Percentiles rank a stretch among this genome's conserved stretches.
Conservation (phyloP, 1,140 invertebrate species). For the Muscidifurax raptorellus region DNA sequence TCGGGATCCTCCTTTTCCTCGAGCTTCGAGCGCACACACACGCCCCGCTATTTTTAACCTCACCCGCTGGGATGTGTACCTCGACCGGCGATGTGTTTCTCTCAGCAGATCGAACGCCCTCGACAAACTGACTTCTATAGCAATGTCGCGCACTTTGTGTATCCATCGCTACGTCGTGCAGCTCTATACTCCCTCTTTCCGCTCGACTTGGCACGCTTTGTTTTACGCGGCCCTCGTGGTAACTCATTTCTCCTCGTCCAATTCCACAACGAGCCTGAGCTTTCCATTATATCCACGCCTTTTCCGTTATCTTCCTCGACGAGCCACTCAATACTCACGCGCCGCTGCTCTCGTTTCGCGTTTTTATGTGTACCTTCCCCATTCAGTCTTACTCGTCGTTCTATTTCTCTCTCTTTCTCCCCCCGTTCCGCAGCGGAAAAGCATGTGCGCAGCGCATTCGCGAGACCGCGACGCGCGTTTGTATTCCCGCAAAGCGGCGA, state of each 20-base stretch:
- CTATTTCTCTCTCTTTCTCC: slow-evolving; percentile 29
- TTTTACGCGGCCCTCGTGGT: neutral
- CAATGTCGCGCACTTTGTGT: neutral
- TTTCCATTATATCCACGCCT: slow-evolving; percentile 48
- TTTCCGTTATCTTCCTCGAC: neutral
- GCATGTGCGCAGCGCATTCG: neutral
- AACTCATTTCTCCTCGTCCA: neutral
- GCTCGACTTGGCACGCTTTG: neutral
- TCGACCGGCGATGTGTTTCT: neutral
- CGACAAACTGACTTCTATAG: neutral
- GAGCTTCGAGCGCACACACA: neutral
- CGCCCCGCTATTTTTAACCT: neutral
- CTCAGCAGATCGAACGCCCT: neutral
- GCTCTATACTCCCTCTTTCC: neutral
- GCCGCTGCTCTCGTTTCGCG: neutral
- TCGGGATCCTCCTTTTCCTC: neutral
- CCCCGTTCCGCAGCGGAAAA: neutral
- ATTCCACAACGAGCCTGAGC: neutral
- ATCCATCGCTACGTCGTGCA: no score
- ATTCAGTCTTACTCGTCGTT: neutral
- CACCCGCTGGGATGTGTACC: neutral
- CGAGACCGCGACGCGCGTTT: no score
- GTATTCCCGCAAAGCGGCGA: neutral
- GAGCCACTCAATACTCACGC: neutral
- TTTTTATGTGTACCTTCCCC: slow-evolving; percentile 10